Evolutionary conservation across 2,797 vertebrate species (phyloP).

Genomic region (Lophius americanus): DNA sequence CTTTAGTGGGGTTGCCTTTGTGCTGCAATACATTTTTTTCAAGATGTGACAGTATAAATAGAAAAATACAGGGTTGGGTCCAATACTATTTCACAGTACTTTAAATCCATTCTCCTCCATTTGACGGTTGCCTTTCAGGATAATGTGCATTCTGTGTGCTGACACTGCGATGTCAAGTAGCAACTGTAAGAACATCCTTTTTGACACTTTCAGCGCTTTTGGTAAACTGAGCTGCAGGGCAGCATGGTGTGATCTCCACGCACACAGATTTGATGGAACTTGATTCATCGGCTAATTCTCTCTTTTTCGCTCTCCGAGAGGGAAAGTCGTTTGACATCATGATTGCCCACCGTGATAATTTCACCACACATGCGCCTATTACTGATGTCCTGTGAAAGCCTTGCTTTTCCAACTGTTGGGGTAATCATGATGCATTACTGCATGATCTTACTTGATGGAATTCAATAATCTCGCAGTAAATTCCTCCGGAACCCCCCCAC

Average conservation of each 20-base stretch:
- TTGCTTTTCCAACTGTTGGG: not conserved
- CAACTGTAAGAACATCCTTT: slow-evolving; percentile 35
- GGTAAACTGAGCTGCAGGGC: slow-evolving; percentile 47
- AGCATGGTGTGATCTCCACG: slow-evolving; percentile 55
- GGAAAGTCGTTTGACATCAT: slow-evolving; percentile 53
- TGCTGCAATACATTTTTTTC: no score
- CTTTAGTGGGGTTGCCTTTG: no score
- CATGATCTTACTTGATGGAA: not conserved
- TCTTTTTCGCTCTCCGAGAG: slow-evolving; percentile 44
- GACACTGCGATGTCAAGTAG: slow-evolving; percentile 16
- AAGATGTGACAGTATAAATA: no score
- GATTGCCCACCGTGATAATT: slow-evolving; percentile 11
- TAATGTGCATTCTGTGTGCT: slow-evolving; percentile 10
- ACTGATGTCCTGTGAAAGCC: slow-evolving; percentile 10
- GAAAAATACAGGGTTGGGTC: no score
- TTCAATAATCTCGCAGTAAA: not conserved
- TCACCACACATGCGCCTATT: not conserved
- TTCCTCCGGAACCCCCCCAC: not conserved
- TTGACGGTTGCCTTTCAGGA: not conserved
- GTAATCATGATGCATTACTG: not conserved
- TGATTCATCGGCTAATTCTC: slow-evolving; percentile 69
- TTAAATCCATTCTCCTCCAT: not conserved
- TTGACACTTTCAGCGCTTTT: slow-evolving; percentile 53
- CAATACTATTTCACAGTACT: no score
- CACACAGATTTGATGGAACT: slow-evolving; percentile 53